A percentile compares a stretch with the other conserved stretches of the same genome.
These are phyloP conservation scores for Cephus rjabovi DNA, from an alignment of 2,888 invertebrate species.

Conservation along the genomic window DNA sequence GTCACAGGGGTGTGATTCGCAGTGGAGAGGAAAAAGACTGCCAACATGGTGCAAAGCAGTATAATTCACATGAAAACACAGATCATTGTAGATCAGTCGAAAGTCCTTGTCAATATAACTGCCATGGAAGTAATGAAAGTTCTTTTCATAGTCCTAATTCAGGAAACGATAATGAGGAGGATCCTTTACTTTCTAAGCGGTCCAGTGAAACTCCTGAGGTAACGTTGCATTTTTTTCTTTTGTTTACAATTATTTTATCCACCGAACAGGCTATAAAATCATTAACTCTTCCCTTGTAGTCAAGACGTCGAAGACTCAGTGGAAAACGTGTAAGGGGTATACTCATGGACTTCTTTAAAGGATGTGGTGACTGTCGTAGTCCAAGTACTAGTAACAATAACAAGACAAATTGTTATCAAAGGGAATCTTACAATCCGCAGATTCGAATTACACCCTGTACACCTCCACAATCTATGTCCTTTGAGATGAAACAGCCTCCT, in stretches of 20 bases:
- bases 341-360: constrained; percentile 54
- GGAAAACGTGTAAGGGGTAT: constrained; percentile 55
- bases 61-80: not conserved
- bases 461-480: constrained; percentile 11
- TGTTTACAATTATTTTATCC: not conserved
- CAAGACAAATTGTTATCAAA: constrained; percentile 8
- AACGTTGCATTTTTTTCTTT: constrained; percentile 7
- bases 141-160: constrained; percentile 26
- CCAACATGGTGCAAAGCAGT: constrained; percentile 31
- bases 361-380: constrained; percentile 54
- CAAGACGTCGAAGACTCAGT: constrained; percentile 50
- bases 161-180: constrained; percentile 38
- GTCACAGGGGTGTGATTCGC: constrained; percentile 22
- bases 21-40: constrained; percentile 26
- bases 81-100: not conserved
- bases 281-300: constrained; percentile 29
- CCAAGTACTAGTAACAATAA: constrained; percentile 11
- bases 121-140: constrained; percentile 13
- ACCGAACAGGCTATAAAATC: not conserved
- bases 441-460: constrained; percentile 27
- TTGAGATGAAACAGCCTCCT: not conserved
- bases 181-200: constrained; percentile 37
- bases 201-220: constrained; percentile 46
- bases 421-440: constrained; percentile 20
- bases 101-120: not conserved